phyloP scores from a whole-genome alignment of 2,113 vertebrate species.

The Taurulus bubalis region DNA sequence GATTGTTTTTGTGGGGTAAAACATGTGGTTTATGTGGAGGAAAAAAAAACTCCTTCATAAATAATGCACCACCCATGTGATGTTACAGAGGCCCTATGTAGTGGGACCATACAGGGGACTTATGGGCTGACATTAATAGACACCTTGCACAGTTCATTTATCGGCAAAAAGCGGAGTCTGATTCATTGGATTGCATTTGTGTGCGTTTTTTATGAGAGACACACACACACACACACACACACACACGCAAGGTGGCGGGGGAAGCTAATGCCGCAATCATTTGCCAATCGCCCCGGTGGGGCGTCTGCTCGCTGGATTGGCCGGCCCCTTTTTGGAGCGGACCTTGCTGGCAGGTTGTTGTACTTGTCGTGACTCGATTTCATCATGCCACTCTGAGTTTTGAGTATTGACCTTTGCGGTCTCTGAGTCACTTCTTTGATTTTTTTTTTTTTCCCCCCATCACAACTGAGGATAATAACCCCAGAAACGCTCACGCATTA shows the following conservation, averaged over 20 bases:
- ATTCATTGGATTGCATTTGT: slow-evolving; percentile 56
- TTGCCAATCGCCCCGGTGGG: slow-evolving; percentile 53
- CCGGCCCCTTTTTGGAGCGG: slow-evolving; percentile 58
- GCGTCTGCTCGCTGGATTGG: slow-evolving; percentile 45
- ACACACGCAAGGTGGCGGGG: neutral
- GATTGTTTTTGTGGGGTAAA: slow-evolving; percentile 1
- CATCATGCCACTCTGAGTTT: slow-evolving; percentile 29
- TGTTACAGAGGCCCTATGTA: slow-evolving; percentile 15
- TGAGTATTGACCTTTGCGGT: slow-evolving; percentile 34
- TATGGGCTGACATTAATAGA: slow-evolving; percentile 70
- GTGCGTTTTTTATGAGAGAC: slow-evolving; percentile 56
- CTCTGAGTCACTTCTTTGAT: slow-evolving; percentile 13
- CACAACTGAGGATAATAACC: slow-evolving; percentile 11
- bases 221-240: neutral
- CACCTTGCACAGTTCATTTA: slow-evolving; percentile 43
- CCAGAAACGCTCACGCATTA: neutral
- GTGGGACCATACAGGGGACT: neutral
- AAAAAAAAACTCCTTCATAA: slow-evolving; percentile 16
- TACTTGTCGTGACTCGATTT: slow-evolving; percentile 42
- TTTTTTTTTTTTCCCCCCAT: neutral
- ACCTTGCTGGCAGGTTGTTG: slow-evolving; percentile 59
- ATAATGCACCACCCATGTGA: slow-evolving; percentile 22
- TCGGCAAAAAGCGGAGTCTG: slow-evolving; percentile 31
- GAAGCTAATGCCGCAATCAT: slow-evolving; percentile 69
- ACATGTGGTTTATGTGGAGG: neutral